Conservation (phyloP, 2,888 invertebrate species). For the Watsonalla binaria region DNA sequence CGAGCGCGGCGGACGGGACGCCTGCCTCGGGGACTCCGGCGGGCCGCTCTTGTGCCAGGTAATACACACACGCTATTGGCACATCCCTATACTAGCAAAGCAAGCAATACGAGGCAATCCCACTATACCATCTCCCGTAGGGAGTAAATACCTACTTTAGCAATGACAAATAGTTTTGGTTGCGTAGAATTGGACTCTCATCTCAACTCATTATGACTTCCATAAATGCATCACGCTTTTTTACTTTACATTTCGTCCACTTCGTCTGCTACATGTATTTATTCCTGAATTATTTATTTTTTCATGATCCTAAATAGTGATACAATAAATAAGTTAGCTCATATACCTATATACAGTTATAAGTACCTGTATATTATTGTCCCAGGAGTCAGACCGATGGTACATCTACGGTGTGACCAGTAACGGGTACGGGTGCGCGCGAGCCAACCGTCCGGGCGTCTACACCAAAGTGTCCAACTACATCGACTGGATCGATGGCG, state of each 20-base stretch:
- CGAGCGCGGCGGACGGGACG: conserved; percentile 88
- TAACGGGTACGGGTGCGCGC: conserved; percentile 88
- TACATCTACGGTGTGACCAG: conserved; percentile 84
- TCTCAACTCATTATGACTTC: too few species aligned
- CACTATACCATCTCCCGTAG: background rate
- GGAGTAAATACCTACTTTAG: too few species aligned
- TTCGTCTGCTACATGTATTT: background rate
- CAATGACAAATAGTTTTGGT: too few species aligned
- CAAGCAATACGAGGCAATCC: background rate
- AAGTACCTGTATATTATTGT: too few species aligned
- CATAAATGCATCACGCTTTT: too few species aligned
- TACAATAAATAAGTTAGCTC: too few species aligned
- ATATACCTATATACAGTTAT: too few species aligned
- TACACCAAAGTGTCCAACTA: conserved; percentile 89
- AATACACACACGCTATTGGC: conserved; percentile 9
- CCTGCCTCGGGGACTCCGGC: conserved; percentile 89
- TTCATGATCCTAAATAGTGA: too few species aligned
- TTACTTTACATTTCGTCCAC: background rate
- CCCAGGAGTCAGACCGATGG: conserved; percentile 70
- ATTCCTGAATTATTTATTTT: too few species aligned
- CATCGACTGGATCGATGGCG: conserved; percentile 83
- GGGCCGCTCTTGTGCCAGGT: conserved; percentile 89
- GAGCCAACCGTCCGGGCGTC: conserved; percentile 87
- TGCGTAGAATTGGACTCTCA: too few species aligned
- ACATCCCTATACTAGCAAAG: background rate